Percentiles rank a stretch among this genome's conserved stretches.
These are phyloP conservation scores for Oxyscelio sp. DNA, from an alignment of 2,888 invertebrate genomes.

Conservation along the genomic window DNA sequence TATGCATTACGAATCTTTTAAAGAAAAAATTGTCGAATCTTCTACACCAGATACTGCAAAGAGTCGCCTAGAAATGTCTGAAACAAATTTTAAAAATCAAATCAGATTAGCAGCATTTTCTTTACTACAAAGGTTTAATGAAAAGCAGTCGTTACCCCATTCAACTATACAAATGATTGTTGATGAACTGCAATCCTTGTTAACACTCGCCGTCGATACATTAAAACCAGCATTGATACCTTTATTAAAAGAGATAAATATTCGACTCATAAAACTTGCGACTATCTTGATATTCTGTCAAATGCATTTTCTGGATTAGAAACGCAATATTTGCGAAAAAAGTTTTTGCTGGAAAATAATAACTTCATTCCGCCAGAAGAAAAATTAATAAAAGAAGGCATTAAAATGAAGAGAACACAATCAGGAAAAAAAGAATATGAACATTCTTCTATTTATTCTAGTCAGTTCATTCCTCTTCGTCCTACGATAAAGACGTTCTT, in stretches of 20 bases:
- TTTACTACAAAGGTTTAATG: neutral
- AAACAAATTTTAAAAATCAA: neutral
- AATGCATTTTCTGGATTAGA: too few relatives aligned
- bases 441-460: neutral
- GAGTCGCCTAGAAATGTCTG: too few relatives aligned
- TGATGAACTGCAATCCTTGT: neutral
- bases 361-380: neutral
- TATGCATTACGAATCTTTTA: too few relatives aligned
- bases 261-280: too few relatives aligned
- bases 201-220: too few relatives aligned
- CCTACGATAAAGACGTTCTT: slow-evolving; percentile 40
- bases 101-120: neutral
- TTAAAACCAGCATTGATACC: too few relatives aligned
- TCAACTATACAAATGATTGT: neutral
- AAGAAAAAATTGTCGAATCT: too few relatives aligned
- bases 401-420: neutral
- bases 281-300: too few relatives aligned
- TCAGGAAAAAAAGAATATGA: neutral
- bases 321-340: too few relatives aligned
- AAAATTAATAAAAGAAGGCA: too few relatives aligned
- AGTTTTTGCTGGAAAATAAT: neutral
- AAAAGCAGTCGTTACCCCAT: slow-evolving; percentile 4
- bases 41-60: too few relatives aligned
- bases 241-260: too few relatives aligned
- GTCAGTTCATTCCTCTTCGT: slow-evolving; percentile 30